Evolutionary conservation across 1,140 invertebrate species (phyloP), one percentile per base, ranked within the genome.

Genomic region (Radopholus similis): DNA sequence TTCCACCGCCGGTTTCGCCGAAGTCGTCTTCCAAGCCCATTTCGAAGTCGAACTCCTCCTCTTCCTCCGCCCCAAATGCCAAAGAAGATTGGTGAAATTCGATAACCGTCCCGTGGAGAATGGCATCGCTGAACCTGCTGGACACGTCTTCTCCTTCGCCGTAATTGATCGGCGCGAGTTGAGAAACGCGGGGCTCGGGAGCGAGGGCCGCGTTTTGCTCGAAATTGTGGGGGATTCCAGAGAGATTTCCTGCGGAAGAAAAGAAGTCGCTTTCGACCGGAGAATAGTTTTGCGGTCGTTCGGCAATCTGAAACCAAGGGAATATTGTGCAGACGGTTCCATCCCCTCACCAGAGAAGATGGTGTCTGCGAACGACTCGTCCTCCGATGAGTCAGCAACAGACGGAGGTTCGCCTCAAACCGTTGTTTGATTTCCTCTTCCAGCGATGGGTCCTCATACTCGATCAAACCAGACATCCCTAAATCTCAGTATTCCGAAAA

Each of bases 221-320:
- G 18, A 62, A 62, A 42, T 62, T 40, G 35, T 62, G 59, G 32
- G 59, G 59, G 47, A 62, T 62, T 49, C 59, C 59, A 3, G 51
- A 54, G 2, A 54, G 18, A n/a, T n/a, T n/a, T n/a, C n/a, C n/a
- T n/a, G n/a, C n/a, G n/a, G n/a, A n/a, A n/a, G n/a, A n/a, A n/a
- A n/a, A n/a, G n/a, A n/a, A n/a, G n/a, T n/a, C n/a, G n/a, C n/a
- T n/a, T n/a, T n/a, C n/a, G n/a, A n/a, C n/a, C n/a, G n/a, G n/a
- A n/a, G n/a, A n/a, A n/a, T n/a, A n/a, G n/a, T n/a, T n/a, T n/a
- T n/a, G n/a, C n/a, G n/a, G n/a, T n/a, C n/a, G n/a, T n/a, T n/a
- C n/a, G n/a, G n/a, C n/a, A n/a, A n/a, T n/a, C n/a, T n/a, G n/a
- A n/a, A n/a, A n/a, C n/a, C n/a, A n/a, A n/a, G n/a, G n/a, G n/a